These are phyloP conservation scores for Pelobates cultripes DNA, from an alignment of 2,797 vertebrate genomes.

Conservation along the genomic window DNA sequence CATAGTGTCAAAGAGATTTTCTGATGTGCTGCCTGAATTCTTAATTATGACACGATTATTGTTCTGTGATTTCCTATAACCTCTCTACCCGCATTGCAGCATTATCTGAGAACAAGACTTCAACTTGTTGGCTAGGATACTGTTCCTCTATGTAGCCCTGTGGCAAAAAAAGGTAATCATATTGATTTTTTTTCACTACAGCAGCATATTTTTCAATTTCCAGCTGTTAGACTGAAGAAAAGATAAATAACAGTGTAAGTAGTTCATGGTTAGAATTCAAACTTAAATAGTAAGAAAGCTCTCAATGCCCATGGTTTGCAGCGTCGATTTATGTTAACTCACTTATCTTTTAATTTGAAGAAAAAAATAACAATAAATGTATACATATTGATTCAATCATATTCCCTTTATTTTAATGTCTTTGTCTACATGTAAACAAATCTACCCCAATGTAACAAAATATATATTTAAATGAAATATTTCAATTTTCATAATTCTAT, in stretches of 20 bases:
- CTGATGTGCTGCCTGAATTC: neutral
- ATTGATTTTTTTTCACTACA: conserved; percentile 48
- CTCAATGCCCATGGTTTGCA: too few relatives aligned
- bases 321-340: too few relatives aligned
- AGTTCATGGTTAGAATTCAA: conserved; percentile 41
- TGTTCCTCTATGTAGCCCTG: conserved; percentile 46
- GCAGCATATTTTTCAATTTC: conserved; percentile 37
- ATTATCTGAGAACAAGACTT: conserved; percentile 28
- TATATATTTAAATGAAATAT: too few relatives aligned
- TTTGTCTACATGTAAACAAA: too few relatives aligned
- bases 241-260: conserved; percentile 40
- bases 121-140: conserved; percentile 28
- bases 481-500: too few relatives aligned
- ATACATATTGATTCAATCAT: too few relatives aligned
- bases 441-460: too few relatives aligned
- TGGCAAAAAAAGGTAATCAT: conserved; percentile 51
- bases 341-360: too few relatives aligned
- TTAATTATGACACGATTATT: neutral
- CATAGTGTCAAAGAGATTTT: neutral
- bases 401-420: too few relatives aligned
- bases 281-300: too few relatives aligned
- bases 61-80: conserved; percentile 11
- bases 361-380: too few relatives aligned
- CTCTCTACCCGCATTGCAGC: conserved; percentile 47
- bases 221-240: conserved; percentile 45